Percentiles rank a stretch among this genome's conserved stretches.
phyloP scores from a whole-genome alignment of 2,888 invertebrate genomes.

The Cataglyphis albicans region DNA sequence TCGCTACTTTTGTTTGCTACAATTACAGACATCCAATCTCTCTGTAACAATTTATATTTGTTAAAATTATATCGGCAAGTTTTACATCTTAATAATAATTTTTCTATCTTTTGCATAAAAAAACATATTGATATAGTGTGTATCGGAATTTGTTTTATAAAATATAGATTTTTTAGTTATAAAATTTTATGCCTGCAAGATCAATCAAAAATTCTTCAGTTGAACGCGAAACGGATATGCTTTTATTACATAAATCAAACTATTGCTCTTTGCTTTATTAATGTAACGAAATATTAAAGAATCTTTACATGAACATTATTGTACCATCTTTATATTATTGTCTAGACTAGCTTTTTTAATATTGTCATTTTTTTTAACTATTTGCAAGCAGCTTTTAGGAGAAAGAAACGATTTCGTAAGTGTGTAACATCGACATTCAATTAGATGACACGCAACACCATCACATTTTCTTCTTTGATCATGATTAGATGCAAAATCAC shows the following conservation, averaged over 20 bases:
- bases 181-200: slow-evolving; percentile 9
- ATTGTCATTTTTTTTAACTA: slow-evolving; percentile 74
- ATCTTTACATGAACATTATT: slow-evolving; percentile 52
- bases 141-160: background rate
- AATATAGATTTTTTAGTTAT: background rate
- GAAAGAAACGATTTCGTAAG: slow-evolving; percentile 86
- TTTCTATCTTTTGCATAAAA: background rate
- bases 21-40: background rate
- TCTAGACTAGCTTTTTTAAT: slow-evolving; percentile 63
- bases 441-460: slow-evolving; percentile 77
- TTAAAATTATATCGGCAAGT: background rate
- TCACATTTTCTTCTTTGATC: slow-evolving; percentile 64
- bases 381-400: slow-evolving; percentile 86
- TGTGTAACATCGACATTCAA: slow-evolving; percentile 80
- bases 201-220: background rate
- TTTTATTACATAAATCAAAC: background rate
- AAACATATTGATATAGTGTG: background rate
- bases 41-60: background rate
- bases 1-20: background rate
- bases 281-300: slow-evolving; percentile 63
- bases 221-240: background rate
- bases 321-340: slow-evolving; percentile 49
- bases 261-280: background rate
- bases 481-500: slow-evolving; percentile 23
- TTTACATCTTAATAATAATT: background rate